Conservation (phyloP, 2,888 invertebrate species). For the Muscina levida region DNA sequence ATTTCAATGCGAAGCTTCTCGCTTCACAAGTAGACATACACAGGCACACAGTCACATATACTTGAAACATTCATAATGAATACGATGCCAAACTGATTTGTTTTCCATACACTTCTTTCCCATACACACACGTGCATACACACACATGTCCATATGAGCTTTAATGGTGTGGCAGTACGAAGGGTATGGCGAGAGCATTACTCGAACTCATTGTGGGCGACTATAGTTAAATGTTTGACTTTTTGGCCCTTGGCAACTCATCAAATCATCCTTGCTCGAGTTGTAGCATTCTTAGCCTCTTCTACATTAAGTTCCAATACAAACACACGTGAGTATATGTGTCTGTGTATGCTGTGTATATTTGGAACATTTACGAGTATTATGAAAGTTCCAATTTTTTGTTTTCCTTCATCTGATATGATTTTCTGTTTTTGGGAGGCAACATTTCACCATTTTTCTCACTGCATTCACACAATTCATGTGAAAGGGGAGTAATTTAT, state of each 20-base stretch:
- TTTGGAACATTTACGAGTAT: slow-evolving; percentile 52
- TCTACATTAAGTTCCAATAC: slow-evolving; percentile 47
- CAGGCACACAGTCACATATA: neutral
- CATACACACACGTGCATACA: slow-evolving; percentile 8
- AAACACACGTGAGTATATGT: slow-evolving; percentile 18
- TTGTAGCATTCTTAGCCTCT: slow-evolving; percentile 56
- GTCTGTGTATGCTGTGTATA: slow-evolving; percentile 17
- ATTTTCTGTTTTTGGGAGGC: slow-evolving; percentile 8
- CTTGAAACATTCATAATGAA: slow-evolving; percentile 55
- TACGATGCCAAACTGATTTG: slow-evolving; percentile 53
- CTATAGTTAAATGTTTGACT: slow-evolving; percentile 59
- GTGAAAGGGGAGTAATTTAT: slow-evolving; percentile 44
- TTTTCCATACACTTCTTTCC: slow-evolving; percentile 22
- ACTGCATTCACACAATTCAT: slow-evolving; percentile 12
- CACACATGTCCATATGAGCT: neutral
- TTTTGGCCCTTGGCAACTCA: slow-evolving; percentile 63
- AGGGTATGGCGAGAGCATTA: slow-evolving; percentile 42
- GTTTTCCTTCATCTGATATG: slow-evolving; percentile 24
- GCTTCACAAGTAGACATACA: neutral
- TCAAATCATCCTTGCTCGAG: slow-evolving; percentile 59
- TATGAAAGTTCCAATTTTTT: slow-evolving; percentile 58
- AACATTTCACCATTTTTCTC: slow-evolving; percentile 2
- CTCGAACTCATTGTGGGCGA: slow-evolving; percentile 58
- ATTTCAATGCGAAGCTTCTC: slow-evolving; percentile 47
- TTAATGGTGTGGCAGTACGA: neutral